Evolutionary conservation across 2,797 vertebrate species (phyloP), one percentile per base, ranked within the genome.

Genomic region (Microctenopoma stevenorrisi): DNA sequence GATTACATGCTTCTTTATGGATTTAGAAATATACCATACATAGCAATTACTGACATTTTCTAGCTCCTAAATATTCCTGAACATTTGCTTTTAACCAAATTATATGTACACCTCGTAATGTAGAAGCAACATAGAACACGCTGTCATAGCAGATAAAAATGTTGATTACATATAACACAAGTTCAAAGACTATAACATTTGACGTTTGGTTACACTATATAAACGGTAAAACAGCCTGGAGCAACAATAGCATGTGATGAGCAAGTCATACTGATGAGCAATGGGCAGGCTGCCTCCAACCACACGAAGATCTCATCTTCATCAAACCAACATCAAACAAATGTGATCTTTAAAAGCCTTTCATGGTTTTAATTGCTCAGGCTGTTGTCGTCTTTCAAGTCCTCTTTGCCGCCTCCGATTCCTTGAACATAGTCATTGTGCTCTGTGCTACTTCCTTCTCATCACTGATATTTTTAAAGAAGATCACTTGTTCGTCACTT

Each of bases 291-390:
- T 68, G 57, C 40, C 26, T 44, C 38, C 15, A n/a, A 50, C 62
- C 10, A 37, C 37, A 13, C 26, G 12, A 71, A 46, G 26, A 52
- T 78, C 48, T 51, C 44, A 50, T 40, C 22, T 48, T 54, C 44
- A 50, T 46, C 22, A 65, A 67, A 54, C 30, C 40, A 46, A 64
- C 67, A 70, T 82, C 74, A 77, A 64, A 58, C 46, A 50, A 7
- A 7, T 1, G 6, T 1, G 8, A 46, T 75, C 46, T 48, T n/a
- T 57, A 16, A 57, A 56, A 61, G 50, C 54, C 22, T 62, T 63
- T 53, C 28, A 53, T 40, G 13, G 15, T 25, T 74, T 51, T 16
- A 47, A 35, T 40, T 49, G 10, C 9, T 22, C 43, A 4, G 15
- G 16, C 13, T 54, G 33, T 22, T 74, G 33, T 74, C 65, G n/a